A percentile compares a stretch with the other conserved stretches of the same genome.
Evolutionary conservation across 1,140 invertebrate genomes (phyloP).

Genomic region (Drosophila miranda): DNA sequence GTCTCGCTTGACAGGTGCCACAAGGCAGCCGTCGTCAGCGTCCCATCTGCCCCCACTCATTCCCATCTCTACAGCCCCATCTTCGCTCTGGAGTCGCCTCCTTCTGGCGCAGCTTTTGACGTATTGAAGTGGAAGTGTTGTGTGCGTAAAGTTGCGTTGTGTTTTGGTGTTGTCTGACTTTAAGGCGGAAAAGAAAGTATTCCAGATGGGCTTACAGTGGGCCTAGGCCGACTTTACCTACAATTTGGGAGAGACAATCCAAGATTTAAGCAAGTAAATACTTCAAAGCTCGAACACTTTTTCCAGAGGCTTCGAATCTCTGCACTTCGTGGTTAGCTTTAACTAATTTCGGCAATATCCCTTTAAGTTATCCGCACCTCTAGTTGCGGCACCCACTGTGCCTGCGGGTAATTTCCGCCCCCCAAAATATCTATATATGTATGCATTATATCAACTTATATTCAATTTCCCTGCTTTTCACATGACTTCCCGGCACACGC

Average conservation of each 20-base stretch:
- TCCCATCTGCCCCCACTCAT: no score
- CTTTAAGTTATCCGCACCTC: no score
- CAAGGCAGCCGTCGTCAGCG: conserved; percentile 22
- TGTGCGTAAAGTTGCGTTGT: conserved; percentile 47
- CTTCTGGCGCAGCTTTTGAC: conserved; percentile 2
- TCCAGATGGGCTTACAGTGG: conserved; percentile 2
- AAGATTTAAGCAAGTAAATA: no score
- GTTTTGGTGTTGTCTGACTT: conserved; percentile 55
- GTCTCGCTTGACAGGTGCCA: conserved; percentile 64
- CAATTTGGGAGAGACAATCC: no score
- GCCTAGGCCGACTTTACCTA: neutral
- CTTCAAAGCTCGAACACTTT: no score
- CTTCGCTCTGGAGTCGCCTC: no score
- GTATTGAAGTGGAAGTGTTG: conserved; percentile 53
- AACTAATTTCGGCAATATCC: no score
- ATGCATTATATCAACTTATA: conserved; percentile 54
- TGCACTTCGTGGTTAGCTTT: no score
- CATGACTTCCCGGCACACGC: conserved; percentile 30
- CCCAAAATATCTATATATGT: conserved; percentile 13
- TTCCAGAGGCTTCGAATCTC: no score
- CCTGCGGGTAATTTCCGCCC: conserved; percentile 3
- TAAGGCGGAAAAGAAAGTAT: neutral
- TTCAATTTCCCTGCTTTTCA: conserved; percentile 59
- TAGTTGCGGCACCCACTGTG: conserved; percentile 19
- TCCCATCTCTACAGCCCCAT: no score